Percentiles rank a stretch among this genome's conserved stretches.
phyloP scores from a whole-genome alignment of 1,140 invertebrate species.

The Frieseomelitta varia region DNA sequence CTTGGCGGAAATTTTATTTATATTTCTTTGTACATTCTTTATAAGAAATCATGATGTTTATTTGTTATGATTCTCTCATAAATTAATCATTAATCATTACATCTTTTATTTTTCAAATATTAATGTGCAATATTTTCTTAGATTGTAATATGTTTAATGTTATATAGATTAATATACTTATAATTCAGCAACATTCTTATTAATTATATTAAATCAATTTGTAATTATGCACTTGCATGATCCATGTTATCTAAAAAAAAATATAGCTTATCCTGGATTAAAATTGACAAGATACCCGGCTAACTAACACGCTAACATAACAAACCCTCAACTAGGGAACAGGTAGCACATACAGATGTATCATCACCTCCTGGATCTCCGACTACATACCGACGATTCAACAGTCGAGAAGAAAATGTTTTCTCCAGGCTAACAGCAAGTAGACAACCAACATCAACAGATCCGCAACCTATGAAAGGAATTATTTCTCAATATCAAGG shows the following conservation, averaged over 20 bases:
- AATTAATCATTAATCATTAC: background rate
- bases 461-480: slow-evolving; percentile 85
- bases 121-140: background rate
- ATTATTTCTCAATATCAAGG: slow-evolving; percentile 86
- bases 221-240: slow-evolving; percentile 42
- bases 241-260: slow-evolving; percentile 23
- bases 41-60: slow-evolving; percentile 8
- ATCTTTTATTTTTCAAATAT: background rate
- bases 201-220: slow-evolving; percentile 22
- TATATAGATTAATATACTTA: slow-evolving; percentile 18
- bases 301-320: slow-evolving; percentile 80
- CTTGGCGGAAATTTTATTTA: slow-evolving; percentile 22
- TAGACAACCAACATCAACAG: slow-evolving; percentile 79
- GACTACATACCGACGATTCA: slow-evolving; percentile 84
- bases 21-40: slow-evolving; percentile 13
- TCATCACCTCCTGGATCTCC: slow-evolving; percentile 86
- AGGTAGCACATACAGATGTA: slow-evolving; percentile 82
- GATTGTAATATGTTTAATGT: background rate
- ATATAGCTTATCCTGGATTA: slow-evolving; percentile 50
- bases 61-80: background rate
- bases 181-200: background rate
- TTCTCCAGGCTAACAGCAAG: slow-evolving; percentile 90
- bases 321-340: slow-evolving; percentile 82
- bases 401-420: slow-evolving; percentile 89
- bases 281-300: slow-evolving; percentile 54